A percentile compares a stretch with the other conserved stretches of the same genome.
Evolutionary conservation across 2,113 vertebrate genomes (phyloP).

Genomic region (Semnornis frantzii): DNA sequence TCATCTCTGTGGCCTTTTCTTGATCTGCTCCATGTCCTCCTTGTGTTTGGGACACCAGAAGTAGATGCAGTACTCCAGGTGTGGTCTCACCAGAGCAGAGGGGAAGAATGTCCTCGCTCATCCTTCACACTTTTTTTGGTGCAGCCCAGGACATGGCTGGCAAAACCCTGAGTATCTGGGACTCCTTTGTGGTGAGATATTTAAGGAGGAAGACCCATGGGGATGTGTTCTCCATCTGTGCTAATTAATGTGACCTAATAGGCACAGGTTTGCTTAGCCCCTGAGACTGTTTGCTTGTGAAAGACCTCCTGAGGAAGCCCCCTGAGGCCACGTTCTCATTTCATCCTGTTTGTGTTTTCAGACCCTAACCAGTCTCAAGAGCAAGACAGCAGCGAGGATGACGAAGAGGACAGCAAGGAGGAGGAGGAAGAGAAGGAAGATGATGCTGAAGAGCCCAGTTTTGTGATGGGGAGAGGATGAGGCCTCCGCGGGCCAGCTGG

Average conservation of each 20-base stretch:
- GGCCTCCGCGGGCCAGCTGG: background rate
- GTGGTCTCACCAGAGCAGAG: too few species aligned
- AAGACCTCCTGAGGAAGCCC: background rate
- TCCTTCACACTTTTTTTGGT: too few species aligned
- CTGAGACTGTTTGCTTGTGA: background rate
- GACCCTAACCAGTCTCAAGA: slow-evolving; percentile 63
- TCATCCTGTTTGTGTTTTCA: slow-evolving; percentile 1
- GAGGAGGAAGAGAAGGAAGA: slow-evolving; percentile 76
- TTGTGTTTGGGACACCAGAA: too few species aligned
- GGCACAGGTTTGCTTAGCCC: background rate
- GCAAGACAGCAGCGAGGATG: slow-evolving; percentile 67
- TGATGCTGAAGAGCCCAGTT: slow-evolving; percentile 72
- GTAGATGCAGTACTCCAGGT: too few species aligned
- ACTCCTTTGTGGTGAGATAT: background rate
- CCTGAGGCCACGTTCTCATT: background rate
- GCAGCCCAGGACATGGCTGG: too few species aligned
- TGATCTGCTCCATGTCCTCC: too few species aligned
- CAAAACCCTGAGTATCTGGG: background rate
- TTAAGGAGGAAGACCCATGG: background rate
- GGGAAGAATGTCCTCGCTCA: too few species aligned
- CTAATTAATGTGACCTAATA: background rate
- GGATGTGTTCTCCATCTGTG: background rate
- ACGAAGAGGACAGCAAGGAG: slow-evolving; percentile 71
- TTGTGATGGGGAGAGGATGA: slow-evolving; percentile 72
- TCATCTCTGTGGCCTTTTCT: too few species aligned